Evolutionary conservation across 2,888 invertebrate species (phyloP), one percentile per base, ranked within the genome.

Genomic region (Ochropleura leucogaster): DNA sequence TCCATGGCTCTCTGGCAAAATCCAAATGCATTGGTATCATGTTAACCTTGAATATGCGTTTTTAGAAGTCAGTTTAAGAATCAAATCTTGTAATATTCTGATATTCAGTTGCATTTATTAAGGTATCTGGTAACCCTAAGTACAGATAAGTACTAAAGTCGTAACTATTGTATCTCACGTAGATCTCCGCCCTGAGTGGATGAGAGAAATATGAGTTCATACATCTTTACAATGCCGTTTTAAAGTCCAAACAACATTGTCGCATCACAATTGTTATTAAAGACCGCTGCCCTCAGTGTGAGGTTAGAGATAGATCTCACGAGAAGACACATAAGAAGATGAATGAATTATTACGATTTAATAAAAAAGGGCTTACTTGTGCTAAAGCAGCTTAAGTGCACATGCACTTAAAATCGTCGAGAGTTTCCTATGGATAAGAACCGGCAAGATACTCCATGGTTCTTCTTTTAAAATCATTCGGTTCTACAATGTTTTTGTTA

Each of bases 141-240:
- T 44, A 60, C 55, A 60, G 42, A 30, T 30, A 49, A 51, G 49
- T 30, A 55, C 63, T 40, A 18, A 64, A 72, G 62, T 73, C 40
- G 30, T 77, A 73, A 74, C 53, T 69, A 66, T 64, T 46, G 60
- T 74, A 69, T 79, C 78, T 67, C 83, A 79, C 79, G 64, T 83
- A 69, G 12, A 79, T 86, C 87, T 82, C 55, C 62, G 70, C 81
- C 83, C 80, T 79, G 71, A 74, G 64, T 59, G 46, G 47, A 57
- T 8, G 75, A 69, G 64, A 63, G 71, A 60, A 63, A 69, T 51
- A 62, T 16, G 76, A 62, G 72, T 82, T 77, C 67, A 82, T 68
- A 66, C 60, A 72, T 72, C 57, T 55, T 64, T 20, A 79, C 47
- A 51, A 20, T 76, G 66, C 65, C 60, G 74, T 83, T 74, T 62